Base-by-base conservation (phyloP, 2,888 invertebrate species). In the Ditula angustiorana region DNA sequence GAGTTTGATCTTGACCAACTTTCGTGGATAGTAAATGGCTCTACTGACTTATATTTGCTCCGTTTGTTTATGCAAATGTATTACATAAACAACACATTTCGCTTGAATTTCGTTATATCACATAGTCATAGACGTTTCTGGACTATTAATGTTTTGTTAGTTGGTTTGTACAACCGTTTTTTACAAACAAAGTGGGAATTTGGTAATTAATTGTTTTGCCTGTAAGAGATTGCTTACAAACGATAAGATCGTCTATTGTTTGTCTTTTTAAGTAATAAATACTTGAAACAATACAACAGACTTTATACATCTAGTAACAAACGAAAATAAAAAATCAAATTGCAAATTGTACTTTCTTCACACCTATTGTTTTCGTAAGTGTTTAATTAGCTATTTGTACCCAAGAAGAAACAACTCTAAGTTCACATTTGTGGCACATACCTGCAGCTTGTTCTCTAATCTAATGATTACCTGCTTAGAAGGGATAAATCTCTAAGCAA, bases 81-180 rank as follows among this genome's bases (percentile, higher is more conserved):
- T 58, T 47, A 58, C 58, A 58, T 35, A 58, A 58, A 24, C 16
- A 23, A 19, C 58, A 24, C 44, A 58, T 58, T 56, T 56, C 41
- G 55, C 55, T 23, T 5, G 19, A 23, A 23, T 58, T 58, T 33
- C 35, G 47, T 58, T 41, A 26, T 56, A 56, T 41, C 55, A 50
- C 4, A 28, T 50, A 37, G 37, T 37, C 37, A 37, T 16, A 19
- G 55, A 56, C 13, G 11, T 37, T 55, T 37, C 53, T 55, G 24
- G 53, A 23, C 19, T n/a, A 37, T 24, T 24, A n/a, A 7, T 24
- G 5, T 13, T 19, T 10, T 44, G 21, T 2, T 11, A 19, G 10
- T 19, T 19, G 5, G 19, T 41, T 37, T 16, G 5, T 37, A 37
- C 10, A 10, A 37, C 13, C 7, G 35, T n/a, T 13, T n/a, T 33